Base-by-base conservation (phyloP, 1,140 invertebrate genomes). In the Anastatus disparis region DNA sequence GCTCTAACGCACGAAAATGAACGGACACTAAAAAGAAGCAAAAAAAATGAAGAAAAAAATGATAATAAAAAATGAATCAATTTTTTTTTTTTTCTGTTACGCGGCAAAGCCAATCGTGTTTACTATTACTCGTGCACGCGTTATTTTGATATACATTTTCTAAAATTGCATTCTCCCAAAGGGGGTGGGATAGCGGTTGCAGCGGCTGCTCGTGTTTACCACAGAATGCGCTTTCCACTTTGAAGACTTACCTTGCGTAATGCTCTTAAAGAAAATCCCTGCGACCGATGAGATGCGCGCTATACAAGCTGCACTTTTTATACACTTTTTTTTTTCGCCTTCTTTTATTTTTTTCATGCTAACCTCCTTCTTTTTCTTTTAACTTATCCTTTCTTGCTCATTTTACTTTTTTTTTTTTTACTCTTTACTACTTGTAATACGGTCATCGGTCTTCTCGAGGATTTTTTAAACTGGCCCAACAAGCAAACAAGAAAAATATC, bases 181-280 rank as follows among this genome's bases (percentile, higher is more conserved):
- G 35, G 35, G 6, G 35, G 6, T 38, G 35, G 35, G n/a, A n/a
- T n/a, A n/a, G n/a, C n/a, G n/a, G n/a, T n/a, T n/a, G n/a, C 10
- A 35, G 31, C 31, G n/a, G n/a, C 31, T 10, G 31, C 31, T 35
- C 10, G 10, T 10, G 31, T 35, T 35, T 35, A 35, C 10, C 31
- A 35, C 10, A 35, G 31, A 35, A 35, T 35, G 31, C 31, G 31
- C 31, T 35, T 10, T 35, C 31, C 17, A 22, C 12, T 50, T 63
- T 50, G 42, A 48, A 29, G 35, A 53, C 29, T 53, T 22, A 55
- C n/a, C n/a, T 44, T 44, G 26, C 24, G n/a, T 56, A 66, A 55
- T 66, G 20, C 44, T 59, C 42, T 48, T 31, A 66, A 20, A 52
- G 27, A 44, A 55, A 66, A 56, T 66, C 38, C 40, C 22, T 4